Evolutionary conservation across 2,113 vertebrate species (phyloP), one percentile per base, ranked within the genome.

Genomic region (Poicephalus gulielmi): DNA sequence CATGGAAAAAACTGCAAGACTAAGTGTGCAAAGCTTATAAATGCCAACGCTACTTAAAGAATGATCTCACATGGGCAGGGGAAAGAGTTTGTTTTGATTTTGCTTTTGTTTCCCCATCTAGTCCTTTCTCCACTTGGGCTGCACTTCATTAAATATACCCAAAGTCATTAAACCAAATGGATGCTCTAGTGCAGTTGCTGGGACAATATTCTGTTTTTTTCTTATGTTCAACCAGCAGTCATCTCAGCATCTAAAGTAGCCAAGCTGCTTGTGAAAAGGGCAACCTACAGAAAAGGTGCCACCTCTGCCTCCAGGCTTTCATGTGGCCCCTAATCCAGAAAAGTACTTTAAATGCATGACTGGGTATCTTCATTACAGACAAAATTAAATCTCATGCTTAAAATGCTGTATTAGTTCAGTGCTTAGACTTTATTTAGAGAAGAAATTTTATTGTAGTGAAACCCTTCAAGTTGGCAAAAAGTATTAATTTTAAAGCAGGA

Each of bases 61-160:
- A 73, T 1, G 1, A 39, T 68, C 23, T 55, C 46, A 12, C 11
- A 63, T 55, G 39, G 46, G 47, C 52, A 60, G 43, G 69, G 83
- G 73, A 33, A 62, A n/a, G 39, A 14, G 13, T 59, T 59, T 59
- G 33, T 35, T 59, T 59, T 35, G 33, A 20, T 59, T 59, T 59
- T 59, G 57, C 57, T 59, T 35, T 59, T 59, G 20, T 59, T 35
- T 35, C 57, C 30, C 3, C 16, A 59, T 60, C 87, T 75, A 70
- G 24, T 50, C 77, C 94, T 94, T 94, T 95, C 81, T 94, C 94
- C 91, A 83, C 95, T 94, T 91, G 87, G 74, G 66, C 77, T 86
- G 55, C 74, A 66, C 35, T 11, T 75, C 50, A 10, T 52, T 70
- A 13, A 23, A 10, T 10, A 5, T 15, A 39, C 7, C 12, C 17